Conservation (phyloP, 2,888 invertebrate genomes). For the Drosophila greeni region DNA sequence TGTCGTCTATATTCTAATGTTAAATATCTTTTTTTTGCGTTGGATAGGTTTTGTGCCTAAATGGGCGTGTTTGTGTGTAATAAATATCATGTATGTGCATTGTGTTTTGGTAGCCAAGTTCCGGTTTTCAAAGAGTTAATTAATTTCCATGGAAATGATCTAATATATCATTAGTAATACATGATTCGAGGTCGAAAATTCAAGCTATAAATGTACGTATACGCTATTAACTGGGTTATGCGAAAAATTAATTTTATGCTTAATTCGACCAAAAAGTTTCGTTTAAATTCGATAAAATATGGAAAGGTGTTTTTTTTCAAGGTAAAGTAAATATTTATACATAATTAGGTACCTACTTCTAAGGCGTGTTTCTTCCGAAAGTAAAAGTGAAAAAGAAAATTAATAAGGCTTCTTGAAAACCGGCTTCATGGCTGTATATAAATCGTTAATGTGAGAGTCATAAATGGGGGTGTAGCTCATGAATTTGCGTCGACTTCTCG, state of each 20-base stretch:
- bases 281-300: not conserved
- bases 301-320: not conserved
- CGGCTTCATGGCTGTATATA: constrained; percentile 10
- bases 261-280: constrained; percentile 1
- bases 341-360: constrained; percentile 16
- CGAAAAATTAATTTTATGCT: not conserved
- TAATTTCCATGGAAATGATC: not conserved
- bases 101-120: constrained; percentile 28
- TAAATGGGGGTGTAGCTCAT: constrained; percentile 3
- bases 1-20: constrained; percentile 23
- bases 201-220: not conserved
- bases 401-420: constrained; percentile 18
- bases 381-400: not conserved
- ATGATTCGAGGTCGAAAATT: not conserved
- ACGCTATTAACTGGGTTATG: constrained; percentile 14
- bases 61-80: constrained; percentile 49
- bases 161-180: not conserved
- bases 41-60: constrained; percentile 30
- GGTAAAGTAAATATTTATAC: not conserved
- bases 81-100: constrained; percentile 62
- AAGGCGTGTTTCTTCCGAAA: constrained; percentile 10
- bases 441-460: constrained; percentile 2
- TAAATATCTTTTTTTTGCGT: constrained; percentile 32
- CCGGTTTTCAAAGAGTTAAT: constrained; percentile 23
- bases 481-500: not conserved